Evolutionary conservation across 2,113 vertebrate species (phyloP).

Genomic region (Archilochus colubris): DNA sequence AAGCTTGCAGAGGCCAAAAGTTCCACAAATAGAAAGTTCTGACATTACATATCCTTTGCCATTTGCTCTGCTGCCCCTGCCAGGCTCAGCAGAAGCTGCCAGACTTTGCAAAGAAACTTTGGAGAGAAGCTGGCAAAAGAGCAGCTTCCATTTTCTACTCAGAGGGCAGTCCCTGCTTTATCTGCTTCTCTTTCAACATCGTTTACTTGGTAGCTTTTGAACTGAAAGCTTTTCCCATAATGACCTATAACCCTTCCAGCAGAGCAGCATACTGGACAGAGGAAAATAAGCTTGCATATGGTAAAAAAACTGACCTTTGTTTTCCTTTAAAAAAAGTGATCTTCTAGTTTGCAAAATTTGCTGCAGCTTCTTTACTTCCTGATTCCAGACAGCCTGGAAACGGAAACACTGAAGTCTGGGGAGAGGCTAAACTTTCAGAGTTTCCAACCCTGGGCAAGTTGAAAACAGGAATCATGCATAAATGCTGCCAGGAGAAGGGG

Average conservation of each 20-base stretch:
- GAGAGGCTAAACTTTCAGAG: constrained; percentile 63
- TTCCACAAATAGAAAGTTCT: neutral
- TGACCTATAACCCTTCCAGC: neutral
- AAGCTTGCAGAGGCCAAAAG: neutral
- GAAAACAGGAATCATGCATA: constrained; percentile 43
- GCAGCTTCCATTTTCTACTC: constrained; percentile 41
- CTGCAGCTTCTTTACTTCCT: constrained; percentile 58
- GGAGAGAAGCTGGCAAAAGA: constrained; percentile 3
- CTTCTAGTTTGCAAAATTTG: constrained; percentile 53
- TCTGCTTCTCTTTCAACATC: neutral
- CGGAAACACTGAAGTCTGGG: constrained; percentile 55
- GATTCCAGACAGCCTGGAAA: constrained; percentile 69
- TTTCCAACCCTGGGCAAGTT: constrained; percentile 43
- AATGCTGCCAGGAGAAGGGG: constrained; percentile 11
- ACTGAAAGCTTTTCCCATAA: neutral
- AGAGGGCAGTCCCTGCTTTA: neutral
- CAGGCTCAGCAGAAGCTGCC: constrained; percentile 14
- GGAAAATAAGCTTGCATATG: constrained; percentile 2
- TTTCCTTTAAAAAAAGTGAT: neutral
- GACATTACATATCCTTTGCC: neutral
- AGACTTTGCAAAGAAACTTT: neutral
- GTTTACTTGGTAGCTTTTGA: constrained; percentile 1
- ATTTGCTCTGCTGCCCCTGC: constrained; percentile 15
- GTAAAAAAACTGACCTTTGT: constrained; percentile 43
- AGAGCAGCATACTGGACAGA: neutral